Evolutionary conservation across 2,888 invertebrate genomes (phyloP).

Genomic region (Heliconius hortense): DNA sequence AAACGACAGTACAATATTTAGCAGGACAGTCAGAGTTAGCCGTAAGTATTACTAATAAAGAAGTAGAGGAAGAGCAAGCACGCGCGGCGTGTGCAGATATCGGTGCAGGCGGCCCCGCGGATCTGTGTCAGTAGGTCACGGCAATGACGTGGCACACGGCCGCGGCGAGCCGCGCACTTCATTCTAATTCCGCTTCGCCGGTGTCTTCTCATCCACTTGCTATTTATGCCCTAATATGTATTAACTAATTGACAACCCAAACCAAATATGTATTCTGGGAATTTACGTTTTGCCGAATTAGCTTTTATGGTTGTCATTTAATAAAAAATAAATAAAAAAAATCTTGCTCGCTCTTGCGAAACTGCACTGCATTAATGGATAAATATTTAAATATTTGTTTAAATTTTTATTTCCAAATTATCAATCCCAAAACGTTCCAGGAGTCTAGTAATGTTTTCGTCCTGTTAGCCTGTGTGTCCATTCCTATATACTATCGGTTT

Average conservation of each 20-base stretch:
- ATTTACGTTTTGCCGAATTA: slow-evolving; percentile 7
- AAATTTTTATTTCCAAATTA: not conserved
- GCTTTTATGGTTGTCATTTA: not conserved
- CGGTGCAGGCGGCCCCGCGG: slow-evolving; percentile 82
- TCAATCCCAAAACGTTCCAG: too few relatives aligned
- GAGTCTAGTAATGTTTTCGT: too few relatives aligned
- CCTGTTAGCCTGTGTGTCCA: too few relatives aligned
- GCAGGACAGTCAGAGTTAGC: not conserved
- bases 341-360: not conserved
- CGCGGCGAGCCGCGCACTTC: slow-evolving; percentile 76
- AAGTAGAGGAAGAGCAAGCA: slow-evolving; percentile 52
- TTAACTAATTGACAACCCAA: slow-evolving; percentile 45
- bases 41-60: slow-evolving; percentile 48
- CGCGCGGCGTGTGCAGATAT: slow-evolving; percentile 57
- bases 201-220: slow-evolving; percentile 61
- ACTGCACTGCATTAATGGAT: not conserved
- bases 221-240: slow-evolving; percentile 54
- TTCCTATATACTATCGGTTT: too few relatives aligned
- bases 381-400: not conserved
- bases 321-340: not conserved
- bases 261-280: slow-evolving; percentile 1
- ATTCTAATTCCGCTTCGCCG: slow-evolving; percentile 81
- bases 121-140: slow-evolving; percentile 87
- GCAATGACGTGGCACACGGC: slow-evolving; percentile 82
- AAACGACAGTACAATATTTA: not conserved